These are phyloP conservation scores for Anthoscopus minutus DNA, from an alignment of 2,113 vertebrate genomes.

Conservation along the genomic window DNA sequence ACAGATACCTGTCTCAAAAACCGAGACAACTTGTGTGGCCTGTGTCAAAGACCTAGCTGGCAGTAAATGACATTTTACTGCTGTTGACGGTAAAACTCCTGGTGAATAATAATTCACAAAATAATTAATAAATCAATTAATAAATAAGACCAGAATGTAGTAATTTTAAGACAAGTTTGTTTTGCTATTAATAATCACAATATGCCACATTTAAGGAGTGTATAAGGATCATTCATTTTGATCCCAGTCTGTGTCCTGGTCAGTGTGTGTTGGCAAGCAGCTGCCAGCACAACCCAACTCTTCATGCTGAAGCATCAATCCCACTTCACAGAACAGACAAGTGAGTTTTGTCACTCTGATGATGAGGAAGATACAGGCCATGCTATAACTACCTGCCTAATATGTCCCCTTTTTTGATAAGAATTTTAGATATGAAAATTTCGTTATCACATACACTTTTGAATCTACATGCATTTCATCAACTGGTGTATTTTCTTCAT, in stretches of 20 bases:
- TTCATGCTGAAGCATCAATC: not conserved
- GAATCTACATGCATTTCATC: not conserved
- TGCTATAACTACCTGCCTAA: not conserved
- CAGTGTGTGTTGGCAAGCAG: not conserved
- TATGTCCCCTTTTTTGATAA: not conserved
- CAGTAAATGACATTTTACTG: not conserved
- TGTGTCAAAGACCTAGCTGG: not conserved
- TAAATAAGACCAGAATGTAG: not conserved
- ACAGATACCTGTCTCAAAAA: no score
- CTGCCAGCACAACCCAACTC: accelerated
- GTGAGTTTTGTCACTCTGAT: not conserved
- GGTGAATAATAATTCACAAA: not conserved
- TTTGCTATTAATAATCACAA: not conserved
- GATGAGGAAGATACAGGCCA: not conserved
- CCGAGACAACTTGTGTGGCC: not conserved
- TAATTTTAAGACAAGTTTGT: not conserved
- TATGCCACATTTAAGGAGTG: not conserved
- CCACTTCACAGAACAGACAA: not conserved
- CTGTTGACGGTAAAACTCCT: not conserved
- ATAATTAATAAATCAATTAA: not conserved
- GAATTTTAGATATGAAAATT: not conserved
- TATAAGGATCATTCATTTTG: not conserved
- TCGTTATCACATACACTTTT: not conserved
- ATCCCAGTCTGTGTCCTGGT: not conserved
- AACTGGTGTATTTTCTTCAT: not conserved